These are phyloP conservation scores for Emberiza fucata DNA, from an alignment of 2,113 vertebrate genomes.

Conservation along the genomic window DNA sequence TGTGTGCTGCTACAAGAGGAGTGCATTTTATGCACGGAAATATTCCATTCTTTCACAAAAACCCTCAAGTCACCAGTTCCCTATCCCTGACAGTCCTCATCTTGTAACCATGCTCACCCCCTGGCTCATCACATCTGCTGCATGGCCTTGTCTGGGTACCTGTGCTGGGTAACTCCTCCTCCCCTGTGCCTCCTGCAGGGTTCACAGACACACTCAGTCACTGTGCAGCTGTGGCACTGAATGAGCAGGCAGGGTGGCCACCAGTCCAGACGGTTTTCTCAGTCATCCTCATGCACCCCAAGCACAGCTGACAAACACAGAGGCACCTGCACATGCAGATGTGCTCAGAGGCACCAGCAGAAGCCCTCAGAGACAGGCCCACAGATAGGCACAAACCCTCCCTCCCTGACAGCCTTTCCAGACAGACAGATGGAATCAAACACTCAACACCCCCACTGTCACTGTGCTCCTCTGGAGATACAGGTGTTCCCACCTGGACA, in stretches of 20 bases:
- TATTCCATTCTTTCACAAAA: neutral
- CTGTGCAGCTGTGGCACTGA: neutral
- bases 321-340: neutral
- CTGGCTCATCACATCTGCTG: neutral
- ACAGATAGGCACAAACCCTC: neutral
- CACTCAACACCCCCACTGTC: neutral
- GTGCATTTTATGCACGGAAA: neutral
- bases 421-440: neutral
- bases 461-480: neutral
- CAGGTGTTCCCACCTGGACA: neutral
- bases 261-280: neutral
- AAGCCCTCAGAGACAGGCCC: neutral
- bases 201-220: slow-evolving; percentile 1
- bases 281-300: neutral
- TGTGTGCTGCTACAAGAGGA: neutral
- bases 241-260: neutral
- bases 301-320: neutral
- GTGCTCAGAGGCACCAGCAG: neutral
- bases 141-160: fast-evolving
- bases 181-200: neutral
- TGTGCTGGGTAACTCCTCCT: neutral
- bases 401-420: neutral
- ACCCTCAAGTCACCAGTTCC: fast-evolving
- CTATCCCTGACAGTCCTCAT: neutral
- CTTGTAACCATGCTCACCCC: fast-evolving